Evolutionary conservation across 1,140 invertebrate species (phyloP).

Genomic region (Scylla paramamosain): DNA sequence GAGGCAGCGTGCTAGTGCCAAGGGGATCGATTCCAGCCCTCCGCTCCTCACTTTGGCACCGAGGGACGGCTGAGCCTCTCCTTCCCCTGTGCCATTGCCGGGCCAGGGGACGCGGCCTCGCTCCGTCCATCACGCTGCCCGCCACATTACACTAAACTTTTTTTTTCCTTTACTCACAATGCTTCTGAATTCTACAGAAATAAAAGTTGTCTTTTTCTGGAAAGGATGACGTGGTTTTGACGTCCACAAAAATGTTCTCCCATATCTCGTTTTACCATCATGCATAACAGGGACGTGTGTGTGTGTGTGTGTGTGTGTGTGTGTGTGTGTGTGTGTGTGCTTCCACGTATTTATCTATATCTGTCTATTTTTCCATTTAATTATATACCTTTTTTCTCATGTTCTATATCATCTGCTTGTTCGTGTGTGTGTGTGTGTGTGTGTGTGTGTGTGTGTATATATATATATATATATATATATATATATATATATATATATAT

Average conservation of each 20-base stretch:
- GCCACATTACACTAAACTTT: background rate
- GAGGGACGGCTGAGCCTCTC: background rate
- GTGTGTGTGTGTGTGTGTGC: conserved; percentile 48
- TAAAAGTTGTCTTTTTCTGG: background rate
- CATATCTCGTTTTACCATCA: background rate
- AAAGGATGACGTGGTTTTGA: background rate
- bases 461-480: conserved; percentile 44
- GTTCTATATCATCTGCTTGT: background rate
- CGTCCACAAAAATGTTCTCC: background rate
- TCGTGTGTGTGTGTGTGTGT: conserved; percentile 10
- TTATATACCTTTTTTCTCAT: background rate
- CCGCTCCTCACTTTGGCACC: background rate
- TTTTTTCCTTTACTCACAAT: background rate
- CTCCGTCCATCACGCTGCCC: background rate
- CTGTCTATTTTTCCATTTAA: background rate
- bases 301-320: conserved; percentile 40
- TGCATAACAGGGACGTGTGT: no score
- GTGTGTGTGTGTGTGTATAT: conserved; percentile 49
- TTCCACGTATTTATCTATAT: no score
- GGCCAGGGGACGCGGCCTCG: background rate
- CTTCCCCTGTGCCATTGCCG: background rate
- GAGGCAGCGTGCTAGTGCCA: background rate
- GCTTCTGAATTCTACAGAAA: background rate
- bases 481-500: conserved; percentile 37
- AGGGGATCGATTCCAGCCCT: background rate